Percentiles rank a stretch among this genome's conserved stretches.
Conservation (phyloP, 2,797 vertebrate genomes). For the Oreochromis mossambicus region DNA sequence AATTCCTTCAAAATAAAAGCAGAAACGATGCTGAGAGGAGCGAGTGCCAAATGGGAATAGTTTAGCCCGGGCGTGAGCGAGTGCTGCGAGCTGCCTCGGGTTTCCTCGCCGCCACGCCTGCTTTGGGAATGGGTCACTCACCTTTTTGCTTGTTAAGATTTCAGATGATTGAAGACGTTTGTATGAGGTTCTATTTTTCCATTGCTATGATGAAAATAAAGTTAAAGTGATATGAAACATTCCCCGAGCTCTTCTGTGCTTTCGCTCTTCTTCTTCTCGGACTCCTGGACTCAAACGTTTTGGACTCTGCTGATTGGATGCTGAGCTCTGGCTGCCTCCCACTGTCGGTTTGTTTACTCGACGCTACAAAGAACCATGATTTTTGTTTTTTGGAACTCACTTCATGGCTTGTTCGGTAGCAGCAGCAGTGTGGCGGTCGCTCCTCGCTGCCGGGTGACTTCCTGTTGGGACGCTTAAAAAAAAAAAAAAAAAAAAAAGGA, state of each 20-base stretch:
- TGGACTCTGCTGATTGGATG: constrained; percentile 33
- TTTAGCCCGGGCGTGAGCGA: not conserved
- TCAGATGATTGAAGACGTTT: constrained; percentile 82
- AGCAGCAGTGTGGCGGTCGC: not conserved
- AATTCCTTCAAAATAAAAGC: constrained; percentile 48
- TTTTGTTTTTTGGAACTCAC: not conserved
- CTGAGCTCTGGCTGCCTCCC: constrained; percentile 22
- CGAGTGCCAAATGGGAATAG: constrained; percentile 85
- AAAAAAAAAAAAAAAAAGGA: not conserved
- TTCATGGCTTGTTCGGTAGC: constrained; percentile 8
- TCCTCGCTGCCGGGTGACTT: not conserved
- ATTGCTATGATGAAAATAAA: constrained; percentile 87
- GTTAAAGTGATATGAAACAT: constrained; percentile 89
- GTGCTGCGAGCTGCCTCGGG: constrained; percentile 13
- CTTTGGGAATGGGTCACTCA: constrained; percentile 74
- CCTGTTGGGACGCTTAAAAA: not conserved
- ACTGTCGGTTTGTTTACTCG: constrained; percentile 5
- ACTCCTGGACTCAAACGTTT: constrained; percentile 10
- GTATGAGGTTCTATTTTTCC: constrained; percentile 99
- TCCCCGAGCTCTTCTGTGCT: constrained; percentile 82
- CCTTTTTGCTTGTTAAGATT: constrained; percentile 69
- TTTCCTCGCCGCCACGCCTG: constrained; percentile 81
- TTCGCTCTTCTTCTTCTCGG: constrained; percentile 42
- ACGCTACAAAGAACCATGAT: constrained; percentile 18
- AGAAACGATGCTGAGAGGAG: constrained; percentile 49